These are phyloP conservation scores for Petrophora chlorosata DNA, from an alignment of 2,888 invertebrate genomes.

Conservation along the genomic window DNA sequence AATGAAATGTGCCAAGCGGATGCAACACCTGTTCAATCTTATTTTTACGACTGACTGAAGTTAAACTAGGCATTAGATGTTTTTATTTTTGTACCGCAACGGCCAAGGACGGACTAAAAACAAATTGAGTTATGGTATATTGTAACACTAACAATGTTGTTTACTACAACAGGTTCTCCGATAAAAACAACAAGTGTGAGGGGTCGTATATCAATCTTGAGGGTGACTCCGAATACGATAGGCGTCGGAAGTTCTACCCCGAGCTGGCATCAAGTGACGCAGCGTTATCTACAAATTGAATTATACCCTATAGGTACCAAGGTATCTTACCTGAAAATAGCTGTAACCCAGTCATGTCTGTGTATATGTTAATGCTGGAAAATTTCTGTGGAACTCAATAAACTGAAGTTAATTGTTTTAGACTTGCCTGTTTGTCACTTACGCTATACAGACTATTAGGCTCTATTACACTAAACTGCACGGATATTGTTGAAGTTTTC, in stretches of 20 bases:
- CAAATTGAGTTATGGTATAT: constrained; percentile 22
- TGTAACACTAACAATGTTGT: constrained; percentile 11
- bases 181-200: constrained; percentile 9
- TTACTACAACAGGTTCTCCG: constrained; percentile 10
- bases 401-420: no score
- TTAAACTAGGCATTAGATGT: background rate
- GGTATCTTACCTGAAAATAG: no score
- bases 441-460: no score
- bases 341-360: no score
- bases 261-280: constrained; percentile 9
- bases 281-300: constrained; percentile 1
- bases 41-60: background rate
- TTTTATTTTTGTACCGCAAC: constrained; percentile 44
- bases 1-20: constrained; percentile 8
- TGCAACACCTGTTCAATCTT: constrained; percentile 7
- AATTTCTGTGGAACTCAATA: no score
- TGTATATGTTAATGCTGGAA: no score
- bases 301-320: background rate
- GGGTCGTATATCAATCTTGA: background rate
- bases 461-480: no score
- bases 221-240: constrained; percentile 1
- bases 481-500: no score
- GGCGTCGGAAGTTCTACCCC: constrained; percentile 6
- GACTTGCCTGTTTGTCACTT: no score
- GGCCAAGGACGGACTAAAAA: constrained; percentile 46